Evolutionary conservation across 1,140 invertebrate species (phyloP), one percentile per base, ranked within the genome.

Genomic region (Pseudachorutes palmiensis): DNA sequence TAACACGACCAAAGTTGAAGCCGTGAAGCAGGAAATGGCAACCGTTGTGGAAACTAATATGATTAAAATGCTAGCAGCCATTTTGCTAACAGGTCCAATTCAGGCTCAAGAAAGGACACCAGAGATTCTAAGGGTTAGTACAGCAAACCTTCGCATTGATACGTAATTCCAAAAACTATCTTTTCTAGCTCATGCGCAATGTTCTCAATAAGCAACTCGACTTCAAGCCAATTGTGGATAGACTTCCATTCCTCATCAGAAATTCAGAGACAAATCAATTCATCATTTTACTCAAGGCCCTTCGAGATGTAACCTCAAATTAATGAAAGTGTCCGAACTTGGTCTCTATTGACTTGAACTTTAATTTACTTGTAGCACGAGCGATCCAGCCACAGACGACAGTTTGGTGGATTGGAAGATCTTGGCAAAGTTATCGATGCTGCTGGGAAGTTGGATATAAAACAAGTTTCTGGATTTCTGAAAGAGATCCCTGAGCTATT

Each of bases 261-360:
- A 68, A 70, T 51, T 62, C 30, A 22, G 72, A 74, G 48, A 74
- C 72, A 1, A 70, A 74, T 33, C 70, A 71, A 36, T 74, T 74
- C 45, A 68, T 74, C 22, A 36, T 26, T 16, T 24, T 74, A 14
- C 48, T 74, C 2, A 70, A 64, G 28, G 65, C 31, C 32, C 24
- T 74, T 5, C 58, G 66, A 57, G 72, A 74, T 41, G 72, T 74
- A 65, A 58, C 49, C 14, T 2, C 57, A 26, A 16, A 5, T 12
- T 63, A 16, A 61, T 28, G 5, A 28, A 12, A 61, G 49, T 57
- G 12, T 57, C 48, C 14, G 14, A 58, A 19, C n/a, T 9, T 3
- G 14, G 26, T 19, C 19, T 65, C 14, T 29, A 32, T 26, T 65
- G 5, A 19, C 58, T 58, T 31, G 3, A 45, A 65, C 30, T 58